A percentile compares a stretch with the other conserved stretches of the same genome.
phyloP scores from a whole-genome alignment of 2,113 vertebrate species.

The Panthera tigris region DNA sequence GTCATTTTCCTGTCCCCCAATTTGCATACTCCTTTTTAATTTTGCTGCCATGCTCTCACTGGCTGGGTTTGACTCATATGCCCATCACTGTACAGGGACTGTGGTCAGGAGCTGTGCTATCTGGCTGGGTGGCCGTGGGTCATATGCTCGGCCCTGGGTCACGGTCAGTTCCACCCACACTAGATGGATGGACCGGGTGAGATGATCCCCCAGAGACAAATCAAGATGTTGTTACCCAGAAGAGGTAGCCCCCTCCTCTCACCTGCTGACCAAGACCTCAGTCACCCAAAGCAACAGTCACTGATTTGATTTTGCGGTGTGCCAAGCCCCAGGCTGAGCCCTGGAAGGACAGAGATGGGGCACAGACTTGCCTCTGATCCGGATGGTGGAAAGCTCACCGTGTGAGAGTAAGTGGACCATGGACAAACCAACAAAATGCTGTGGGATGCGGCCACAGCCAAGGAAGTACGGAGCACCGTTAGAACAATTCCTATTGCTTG shows the following conservation, averaged over 20 bases:
- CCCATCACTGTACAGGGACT: not conserved
- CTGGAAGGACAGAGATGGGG: not conserved
- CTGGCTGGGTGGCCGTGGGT: not conserved
- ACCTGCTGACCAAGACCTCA: not conserved
- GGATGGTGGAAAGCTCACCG: not conserved
- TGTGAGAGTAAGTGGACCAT: not conserved
- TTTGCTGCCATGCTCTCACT: not conserved
- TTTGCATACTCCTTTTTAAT: not conserved
- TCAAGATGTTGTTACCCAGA: not conserved
- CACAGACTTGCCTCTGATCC: not conserved
- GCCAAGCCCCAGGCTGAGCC: too few species aligned
- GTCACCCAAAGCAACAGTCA: not conserved
- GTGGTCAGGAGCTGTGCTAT: not conserved
- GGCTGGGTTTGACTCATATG: too few species aligned
- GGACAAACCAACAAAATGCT: not conserved
- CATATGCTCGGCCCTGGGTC: not conserved
- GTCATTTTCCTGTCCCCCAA: not conserved
- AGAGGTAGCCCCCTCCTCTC: not conserved
- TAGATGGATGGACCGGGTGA: not conserved
- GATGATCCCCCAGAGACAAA: not conserved
- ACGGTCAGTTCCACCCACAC: not conserved
- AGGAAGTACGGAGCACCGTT: fast-evolving
- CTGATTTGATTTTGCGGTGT: not conserved
- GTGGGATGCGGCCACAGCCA: not conserved
- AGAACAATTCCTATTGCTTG: not conserved